phyloP scores from a whole-genome alignment of 2,797 vertebrate species.

The Capromys pilorides region DNA sequence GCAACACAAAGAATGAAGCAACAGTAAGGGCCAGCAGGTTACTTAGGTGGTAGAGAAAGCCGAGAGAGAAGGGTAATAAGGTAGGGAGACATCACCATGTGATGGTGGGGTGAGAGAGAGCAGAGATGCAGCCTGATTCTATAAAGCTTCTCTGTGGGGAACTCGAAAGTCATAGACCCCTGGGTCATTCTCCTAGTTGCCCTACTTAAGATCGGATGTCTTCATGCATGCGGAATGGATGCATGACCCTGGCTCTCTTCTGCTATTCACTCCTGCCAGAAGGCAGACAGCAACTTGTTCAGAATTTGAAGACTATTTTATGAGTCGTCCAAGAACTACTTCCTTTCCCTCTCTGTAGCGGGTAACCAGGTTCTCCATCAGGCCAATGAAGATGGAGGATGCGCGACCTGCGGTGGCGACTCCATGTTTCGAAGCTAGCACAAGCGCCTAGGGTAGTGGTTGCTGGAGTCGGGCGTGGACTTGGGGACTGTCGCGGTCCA shows the following conservation, averaged over 20 bases:
- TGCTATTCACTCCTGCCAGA: background rate
- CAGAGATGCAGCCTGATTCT: background rate
- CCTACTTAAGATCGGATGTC: background rate
- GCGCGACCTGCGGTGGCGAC: background rate
- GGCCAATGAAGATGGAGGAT: background rate
- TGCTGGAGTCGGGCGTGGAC: background rate
- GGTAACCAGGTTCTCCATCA: background rate
- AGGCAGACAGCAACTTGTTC: background rate
- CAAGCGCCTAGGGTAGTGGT: background rate
- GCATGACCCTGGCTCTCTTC: background rate
- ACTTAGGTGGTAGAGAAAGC: background rate
- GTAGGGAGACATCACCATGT: background rate
- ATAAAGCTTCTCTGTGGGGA: background rate
- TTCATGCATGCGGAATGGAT: background rate
- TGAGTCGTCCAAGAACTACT: background rate
- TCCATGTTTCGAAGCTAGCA: background rate
- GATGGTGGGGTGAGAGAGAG: accelerated
- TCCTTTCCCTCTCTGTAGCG: background rate
- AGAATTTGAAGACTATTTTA: background rate
- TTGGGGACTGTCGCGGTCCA: background rate
- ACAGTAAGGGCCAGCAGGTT: background rate
- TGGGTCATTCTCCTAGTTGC: background rate
- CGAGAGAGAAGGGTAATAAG: background rate
- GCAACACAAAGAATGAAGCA: background rate
- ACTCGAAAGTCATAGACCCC: background rate